These are phyloP conservation scores for Marcusenius ussheri DNA, from an alignment of 2,113 vertebrate genomes.

Conservation along the genomic window DNA sequence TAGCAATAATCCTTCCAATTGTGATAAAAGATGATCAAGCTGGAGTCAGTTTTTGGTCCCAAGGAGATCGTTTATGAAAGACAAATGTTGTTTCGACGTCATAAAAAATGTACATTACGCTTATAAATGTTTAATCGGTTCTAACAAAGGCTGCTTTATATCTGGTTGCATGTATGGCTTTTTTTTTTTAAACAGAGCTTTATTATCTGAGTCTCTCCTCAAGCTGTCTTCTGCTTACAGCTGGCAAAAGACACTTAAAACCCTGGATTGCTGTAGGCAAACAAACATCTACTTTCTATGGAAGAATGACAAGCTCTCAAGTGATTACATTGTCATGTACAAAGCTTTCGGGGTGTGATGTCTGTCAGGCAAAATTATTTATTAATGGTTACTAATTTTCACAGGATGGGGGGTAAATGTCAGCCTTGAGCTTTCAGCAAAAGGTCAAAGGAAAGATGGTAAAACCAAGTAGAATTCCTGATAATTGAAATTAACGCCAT, in stretches of 20 bases:
- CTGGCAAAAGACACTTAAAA: slow-evolving; percentile 54
- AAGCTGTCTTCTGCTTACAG: slow-evolving; percentile 63
- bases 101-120: slow-evolving; percentile 76
- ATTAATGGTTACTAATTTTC: slow-evolving; percentile 26
- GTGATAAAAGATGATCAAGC: background rate
- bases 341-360: slow-evolving; percentile 25
- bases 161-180: slow-evolving; percentile 46
- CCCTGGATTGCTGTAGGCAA: slow-evolving; percentile 56
- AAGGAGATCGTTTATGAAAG: background rate
- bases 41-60: background rate
- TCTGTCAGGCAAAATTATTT: slow-evolving; percentile 22
- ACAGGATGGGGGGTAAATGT: background rate
- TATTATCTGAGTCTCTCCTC: slow-evolving; percentile 43
- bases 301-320: slow-evolving; percentile 46
- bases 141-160: slow-evolving; percentile 70
- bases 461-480: background rate
- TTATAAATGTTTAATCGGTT: slow-evolving; percentile 78
- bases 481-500: background rate
- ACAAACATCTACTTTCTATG: slow-evolving; percentile 41
- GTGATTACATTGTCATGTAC: slow-evolving; percentile 48
- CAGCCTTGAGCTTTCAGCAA: background rate
- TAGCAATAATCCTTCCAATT: background rate
- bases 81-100: slow-evolving; percentile 34
- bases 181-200: background rate
- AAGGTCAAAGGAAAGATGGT: background rate